These are phyloP conservation scores for Dasyurus viverrinus DNA, from an alignment of 2,113 vertebrate species.

Conservation along the genomic window DNA sequence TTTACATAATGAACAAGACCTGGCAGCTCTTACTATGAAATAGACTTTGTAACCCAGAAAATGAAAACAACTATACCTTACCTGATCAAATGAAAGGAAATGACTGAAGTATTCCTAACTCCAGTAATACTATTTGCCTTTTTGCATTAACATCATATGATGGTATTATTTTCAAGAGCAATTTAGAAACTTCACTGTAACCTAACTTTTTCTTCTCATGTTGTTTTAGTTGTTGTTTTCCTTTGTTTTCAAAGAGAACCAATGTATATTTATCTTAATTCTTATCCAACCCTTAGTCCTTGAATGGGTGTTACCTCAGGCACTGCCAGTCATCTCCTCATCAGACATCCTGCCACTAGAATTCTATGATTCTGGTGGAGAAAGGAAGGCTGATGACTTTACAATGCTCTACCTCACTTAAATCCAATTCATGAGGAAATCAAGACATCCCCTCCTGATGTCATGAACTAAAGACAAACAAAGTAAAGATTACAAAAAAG, in stretches of 20 bases:
- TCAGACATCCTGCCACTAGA: too few relatives aligned
- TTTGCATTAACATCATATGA: constrained; percentile 64
- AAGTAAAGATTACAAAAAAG: constrained; percentile 68
- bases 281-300: too few relatives aligned
- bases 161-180: constrained; percentile 67
- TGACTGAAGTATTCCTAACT: constrained; percentile 77
- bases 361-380: too few relatives aligned
- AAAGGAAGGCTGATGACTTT: too few relatives aligned
- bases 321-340: too few relatives aligned
- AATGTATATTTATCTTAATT: too few relatives aligned
- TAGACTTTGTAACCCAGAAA: constrained; percentile 75
- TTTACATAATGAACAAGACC: constrained; percentile 88
- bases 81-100: constrained; percentile 81
- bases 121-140: constrained; percentile 54
- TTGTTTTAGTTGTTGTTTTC: not conserved
- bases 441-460: too few relatives aligned
- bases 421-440: too few relatives aligned
- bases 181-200: constrained; percentile 71
- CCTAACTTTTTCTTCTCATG: constrained; percentile 72
- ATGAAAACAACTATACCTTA: constrained; percentile 71
- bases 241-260: too few relatives aligned
- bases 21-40: constrained; percentile 91
- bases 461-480: too few relatives aligned
- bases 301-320: too few relatives aligned
- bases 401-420: too few relatives aligned